These are phyloP conservation scores for Augochlora pura DNA, from an alignment of 1,140 invertebrate genomes.

Conservation along the genomic window DNA sequence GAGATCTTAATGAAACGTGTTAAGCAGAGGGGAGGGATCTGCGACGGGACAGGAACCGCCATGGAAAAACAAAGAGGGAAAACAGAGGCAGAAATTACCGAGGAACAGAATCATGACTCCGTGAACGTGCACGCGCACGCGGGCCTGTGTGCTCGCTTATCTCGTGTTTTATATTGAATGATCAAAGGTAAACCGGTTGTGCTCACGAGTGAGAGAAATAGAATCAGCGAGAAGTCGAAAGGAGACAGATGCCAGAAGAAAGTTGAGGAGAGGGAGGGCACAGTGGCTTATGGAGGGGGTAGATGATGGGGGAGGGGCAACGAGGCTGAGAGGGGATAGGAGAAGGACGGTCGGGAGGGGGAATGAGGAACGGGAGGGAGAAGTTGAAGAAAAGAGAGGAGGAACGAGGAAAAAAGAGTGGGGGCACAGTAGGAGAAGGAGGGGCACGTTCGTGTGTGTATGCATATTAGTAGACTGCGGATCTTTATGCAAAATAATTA, in stretches of 20 bases:
- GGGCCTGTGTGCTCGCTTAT: slow-evolving; percentile 50
- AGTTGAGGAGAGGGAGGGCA: neutral
- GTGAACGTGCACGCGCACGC: slow-evolving; percentile 17
- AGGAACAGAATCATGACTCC: slow-evolving; percentile 36
- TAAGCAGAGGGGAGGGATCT: neutral
- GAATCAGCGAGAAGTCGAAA: neutral
- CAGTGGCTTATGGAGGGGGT: no score
- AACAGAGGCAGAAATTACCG: slow-evolving; percentile 38
- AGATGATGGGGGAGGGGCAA: no score
- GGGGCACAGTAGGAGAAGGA: slow-evolving; percentile 69
- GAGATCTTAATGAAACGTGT: no score
- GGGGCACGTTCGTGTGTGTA: slow-evolving; percentile 57
- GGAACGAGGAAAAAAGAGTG: slow-evolving; percentile 8
- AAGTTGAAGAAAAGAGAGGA: no score
- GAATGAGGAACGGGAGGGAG: no score
- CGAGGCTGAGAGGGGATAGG: no score
- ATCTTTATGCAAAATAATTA: no score
- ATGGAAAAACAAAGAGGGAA: neutral
- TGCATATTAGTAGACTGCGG: no score
- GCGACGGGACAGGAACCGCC: neutral
- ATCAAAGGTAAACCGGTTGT: slow-evolving; percentile 76
- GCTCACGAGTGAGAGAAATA: slow-evolving; percentile 51
- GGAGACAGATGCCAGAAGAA: slow-evolving; percentile 16
- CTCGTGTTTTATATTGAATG: slow-evolving; percentile 73
- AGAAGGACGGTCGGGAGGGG: no score